Conservation (phyloP, 2,797 vertebrate genomes). For the Chelon labrosus region DNA sequence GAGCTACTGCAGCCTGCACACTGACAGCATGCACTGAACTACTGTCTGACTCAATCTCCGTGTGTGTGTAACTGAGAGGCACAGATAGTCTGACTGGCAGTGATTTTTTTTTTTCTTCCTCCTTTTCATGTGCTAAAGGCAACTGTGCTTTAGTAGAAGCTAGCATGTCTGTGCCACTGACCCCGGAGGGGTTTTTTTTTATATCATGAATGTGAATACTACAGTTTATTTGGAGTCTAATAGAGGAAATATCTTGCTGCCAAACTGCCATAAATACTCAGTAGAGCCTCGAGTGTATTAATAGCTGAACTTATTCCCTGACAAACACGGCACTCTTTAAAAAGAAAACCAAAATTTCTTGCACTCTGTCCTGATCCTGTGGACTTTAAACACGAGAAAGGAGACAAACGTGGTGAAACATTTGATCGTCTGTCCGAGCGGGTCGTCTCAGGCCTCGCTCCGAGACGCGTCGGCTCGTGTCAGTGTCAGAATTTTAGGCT, state of each 20-base stretch:
- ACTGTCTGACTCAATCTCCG: constrained; percentile 27
- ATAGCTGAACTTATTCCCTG: background rate
- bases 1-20: constrained; percentile 56
- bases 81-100: background rate
- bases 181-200: background rate
- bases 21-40: constrained; percentile 48
- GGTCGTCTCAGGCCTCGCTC: background rate
- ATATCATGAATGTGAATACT: background rate
- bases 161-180: too few relatives aligned
- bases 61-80: constrained; percentile 1
- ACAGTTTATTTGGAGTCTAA: background rate
- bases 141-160: too few relatives aligned
- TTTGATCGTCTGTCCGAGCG: background rate
- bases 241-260: background rate
- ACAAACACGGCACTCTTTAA: background rate
- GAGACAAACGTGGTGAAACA: background rate
- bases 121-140: too few relatives aligned
- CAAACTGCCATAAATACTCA: background rate
- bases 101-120: background rate
- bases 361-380: background rate
- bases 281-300: background rate
- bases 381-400: background rate
- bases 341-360: background rate
- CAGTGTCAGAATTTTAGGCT: background rate
- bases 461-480: background rate